These are phyloP conservation scores for Dipodomys spectabilis DNA, from an alignment of 2,113 vertebrate genomes.

Conservation along the genomic window DNA sequence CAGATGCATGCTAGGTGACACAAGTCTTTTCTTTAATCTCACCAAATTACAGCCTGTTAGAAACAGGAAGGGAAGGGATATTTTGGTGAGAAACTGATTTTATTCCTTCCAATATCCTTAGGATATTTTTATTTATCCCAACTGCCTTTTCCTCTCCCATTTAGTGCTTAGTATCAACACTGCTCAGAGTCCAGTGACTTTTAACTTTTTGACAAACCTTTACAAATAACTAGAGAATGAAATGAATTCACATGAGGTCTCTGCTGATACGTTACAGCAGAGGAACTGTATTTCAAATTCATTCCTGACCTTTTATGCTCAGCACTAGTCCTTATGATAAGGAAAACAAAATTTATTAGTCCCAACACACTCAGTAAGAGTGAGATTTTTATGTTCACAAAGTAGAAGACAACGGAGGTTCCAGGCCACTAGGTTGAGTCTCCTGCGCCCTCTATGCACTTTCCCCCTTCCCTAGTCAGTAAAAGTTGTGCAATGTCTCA, in stretches of 20 bases:
- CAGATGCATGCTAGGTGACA: constrained; percentile 28
- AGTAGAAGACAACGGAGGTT: background rate
- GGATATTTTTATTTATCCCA: constrained; percentile 37
- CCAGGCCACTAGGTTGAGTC: background rate
- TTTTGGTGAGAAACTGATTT: background rate
- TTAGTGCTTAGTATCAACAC: constrained; percentile 51
- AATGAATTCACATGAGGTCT: background rate
- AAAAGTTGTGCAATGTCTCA: constrained; percentile 78
- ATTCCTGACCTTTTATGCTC: constrained; percentile 15
- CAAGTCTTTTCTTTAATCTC: constrained; percentile 35
- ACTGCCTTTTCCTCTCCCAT: constrained; percentile 38
- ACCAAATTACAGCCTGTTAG: background rate
- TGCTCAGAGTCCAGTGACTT: constrained; percentile 47
- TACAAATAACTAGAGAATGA: background rate
- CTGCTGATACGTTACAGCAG: background rate
- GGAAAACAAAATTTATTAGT: constrained; percentile 46
- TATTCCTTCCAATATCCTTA: background rate
- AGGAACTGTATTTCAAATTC: background rate
- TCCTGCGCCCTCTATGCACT: background rate
- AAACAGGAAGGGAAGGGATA: constrained; percentile 24
- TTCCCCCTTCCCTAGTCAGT: background rate
- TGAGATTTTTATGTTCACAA: constrained; percentile 24
- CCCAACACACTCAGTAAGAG: constrained; percentile 13
- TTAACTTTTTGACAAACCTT: constrained; percentile 50
- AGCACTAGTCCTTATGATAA: constrained; percentile 22